Conservation (phyloP, 2,797 vertebrate species). For the Cyprinodon diabolis region DNA sequence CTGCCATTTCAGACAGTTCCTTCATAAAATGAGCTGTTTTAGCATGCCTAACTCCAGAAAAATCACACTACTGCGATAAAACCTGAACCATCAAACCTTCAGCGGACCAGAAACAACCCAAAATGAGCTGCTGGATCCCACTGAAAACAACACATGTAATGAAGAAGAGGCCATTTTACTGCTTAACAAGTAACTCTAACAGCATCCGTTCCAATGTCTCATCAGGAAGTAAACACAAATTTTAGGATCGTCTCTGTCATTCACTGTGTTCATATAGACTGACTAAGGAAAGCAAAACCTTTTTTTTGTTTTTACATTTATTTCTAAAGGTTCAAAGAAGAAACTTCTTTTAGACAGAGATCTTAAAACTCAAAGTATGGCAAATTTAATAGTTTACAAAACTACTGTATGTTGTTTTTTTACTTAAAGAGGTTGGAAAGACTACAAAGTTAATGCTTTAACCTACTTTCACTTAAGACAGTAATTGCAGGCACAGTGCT, state of each 20-base stretch:
- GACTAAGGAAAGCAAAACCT: background rate
- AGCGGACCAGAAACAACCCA: background rate
- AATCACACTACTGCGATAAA: background rate
- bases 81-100: background rate
- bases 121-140: background rate
- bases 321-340: background rate
- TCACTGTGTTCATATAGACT: background rate
- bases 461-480: constrained; percentile 54
- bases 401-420: background rate
- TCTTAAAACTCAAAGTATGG: background rate
- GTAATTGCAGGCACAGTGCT: constrained; percentile 39
- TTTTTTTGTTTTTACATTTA: background rate
- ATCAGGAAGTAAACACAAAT: background rate
- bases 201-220: background rate
- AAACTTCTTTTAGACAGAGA: background rate
- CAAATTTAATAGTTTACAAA: constrained; percentile 1
- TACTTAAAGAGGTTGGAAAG: constrained; percentile 13
- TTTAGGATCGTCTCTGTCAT: background rate
- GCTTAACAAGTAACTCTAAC: constrained; percentile 3
- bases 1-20: background rate
- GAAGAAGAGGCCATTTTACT: background rate
- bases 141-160: background rate
- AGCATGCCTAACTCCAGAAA: background rate
- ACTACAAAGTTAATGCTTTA: constrained; percentile 37
- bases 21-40: background rate